Evolutionary conservation across 2,113 vertebrate species (phyloP), one percentile per base, ranked within the genome.

Genomic region (Parus major): DNA sequence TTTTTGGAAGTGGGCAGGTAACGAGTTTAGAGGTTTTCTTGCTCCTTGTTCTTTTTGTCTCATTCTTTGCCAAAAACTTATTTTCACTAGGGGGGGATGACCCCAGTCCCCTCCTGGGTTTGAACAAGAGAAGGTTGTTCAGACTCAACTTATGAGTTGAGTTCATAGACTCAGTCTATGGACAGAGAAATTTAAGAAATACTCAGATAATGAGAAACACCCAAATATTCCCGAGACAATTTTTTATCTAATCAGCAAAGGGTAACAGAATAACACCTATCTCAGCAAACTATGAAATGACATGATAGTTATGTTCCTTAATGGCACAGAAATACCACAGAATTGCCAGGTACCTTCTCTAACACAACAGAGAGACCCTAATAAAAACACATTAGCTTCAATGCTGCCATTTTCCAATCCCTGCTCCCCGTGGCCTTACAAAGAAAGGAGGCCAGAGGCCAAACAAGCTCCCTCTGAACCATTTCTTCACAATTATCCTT

Each of bases 311-410:
- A 66, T 88, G 81, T 7, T 82, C 57, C 88, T 52, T 95, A 95
- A 96, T 72, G 81, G 85, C 72, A 90, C n/a, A 66, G 78, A 97
- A 92, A 57, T 36, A 61, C 39, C 41, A 47, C 64, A 63, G 53
- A 77, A 90, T 11, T 81, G 64, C 60, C 70, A 93, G 49, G 18
- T 77, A 10, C 11, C 47, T 44, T 31, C 47, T 73, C 52, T 70
- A 82, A 52, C 39, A 78, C 60, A 78, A 77, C 0, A 53, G 41
- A 73, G 16, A 27, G 6, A 61, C 12, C 53, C 33, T 91, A 80
- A 86, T 12, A 92, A 52, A 71, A 82, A 91, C 69, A 46, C 19
- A 79, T 82, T 88, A 82, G 35, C 46, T 56, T n/a, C 52, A 92
- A 70, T 93, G 35, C 69, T 70, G 41, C 33, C 53, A 79, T 72